Conservation (phyloP, 1,140 invertebrate species). For the Papilio polyxenes region DNA sequence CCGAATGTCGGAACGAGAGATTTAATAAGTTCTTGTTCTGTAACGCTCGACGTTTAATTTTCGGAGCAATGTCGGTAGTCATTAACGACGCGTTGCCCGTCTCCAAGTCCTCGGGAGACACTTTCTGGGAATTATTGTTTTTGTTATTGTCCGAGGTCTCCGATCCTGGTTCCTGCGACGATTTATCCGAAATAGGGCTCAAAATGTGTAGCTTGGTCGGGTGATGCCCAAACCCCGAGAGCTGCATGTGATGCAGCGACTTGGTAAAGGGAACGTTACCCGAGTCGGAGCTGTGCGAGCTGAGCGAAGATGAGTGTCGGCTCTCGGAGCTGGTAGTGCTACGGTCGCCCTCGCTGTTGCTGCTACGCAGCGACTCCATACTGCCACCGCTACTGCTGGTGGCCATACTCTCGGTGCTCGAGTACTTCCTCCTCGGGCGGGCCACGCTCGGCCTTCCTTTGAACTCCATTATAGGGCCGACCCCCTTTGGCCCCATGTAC, state of each 20-base stretch:
- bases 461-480: conserved; percentile 84
- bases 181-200: conserved; percentile 94
- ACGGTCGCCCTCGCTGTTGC: conserved; percentile 90
- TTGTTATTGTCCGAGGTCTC: conserved; percentile 89
- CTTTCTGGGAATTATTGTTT: conserved; percentile 88
- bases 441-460: conserved; percentile 83
- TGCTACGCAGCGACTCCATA: conserved; percentile 90
- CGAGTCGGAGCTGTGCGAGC: conserved; percentile 91
- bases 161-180: conserved; percentile 91
- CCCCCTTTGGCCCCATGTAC: conserved; percentile 80
- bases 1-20: conserved; percentile 83
- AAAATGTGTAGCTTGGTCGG: conserved; percentile 90
- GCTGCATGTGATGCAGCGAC: conserved; percentile 80
- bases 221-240: conserved; percentile 85
- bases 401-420: conserved; percentile 92
- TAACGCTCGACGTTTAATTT: conserved; percentile 83
- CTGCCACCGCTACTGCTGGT: conserved; percentile 91
- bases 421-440: conserved; percentile 85
- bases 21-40: conserved; percentile 90
- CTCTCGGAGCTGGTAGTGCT: conserved; percentile 91
- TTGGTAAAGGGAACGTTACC: conserved; percentile 82
- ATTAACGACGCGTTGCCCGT: conserved; percentile 76
- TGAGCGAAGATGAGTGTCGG: conserved; percentile 88
- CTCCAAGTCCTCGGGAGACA: conserved; percentile 83
- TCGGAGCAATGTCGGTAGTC: conserved; percentile 77